These are phyloP conservation scores for Cavia aperea DNA, from an alignment of 2,113 vertebrate species.

Conservation along the genomic window DNA sequence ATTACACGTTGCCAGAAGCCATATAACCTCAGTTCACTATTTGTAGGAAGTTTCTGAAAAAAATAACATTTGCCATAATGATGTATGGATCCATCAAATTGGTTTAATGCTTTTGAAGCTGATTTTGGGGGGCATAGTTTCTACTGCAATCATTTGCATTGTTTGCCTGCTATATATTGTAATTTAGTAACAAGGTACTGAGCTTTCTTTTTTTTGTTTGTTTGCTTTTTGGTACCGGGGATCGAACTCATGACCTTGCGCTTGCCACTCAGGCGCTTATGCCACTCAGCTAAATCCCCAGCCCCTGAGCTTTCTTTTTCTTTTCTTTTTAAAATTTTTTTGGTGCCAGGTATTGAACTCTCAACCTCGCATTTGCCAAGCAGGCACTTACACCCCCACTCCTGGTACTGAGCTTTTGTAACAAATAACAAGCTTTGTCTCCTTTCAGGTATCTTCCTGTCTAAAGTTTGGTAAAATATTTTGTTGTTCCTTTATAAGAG, in stretches of 20 bases:
- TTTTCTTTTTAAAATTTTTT: too few species aligned
- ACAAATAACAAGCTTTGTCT: neutral
- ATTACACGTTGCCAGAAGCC: neutral
- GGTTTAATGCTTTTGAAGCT: neutral
- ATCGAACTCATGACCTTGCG: too few species aligned
- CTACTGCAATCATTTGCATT: neutral
- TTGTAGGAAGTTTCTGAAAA: neutral
- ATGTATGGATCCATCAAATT: neutral
- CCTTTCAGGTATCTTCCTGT: neutral
- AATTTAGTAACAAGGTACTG: neutral
- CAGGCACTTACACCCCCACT: too few species aligned
- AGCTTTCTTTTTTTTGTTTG: neutral
- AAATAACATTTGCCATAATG: neutral
- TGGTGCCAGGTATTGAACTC: too few species aligned
- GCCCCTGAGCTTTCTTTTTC: too few species aligned
- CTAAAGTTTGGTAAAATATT: conserved; percentile 2
- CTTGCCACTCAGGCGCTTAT: too few species aligned
- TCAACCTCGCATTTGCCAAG: too few species aligned
- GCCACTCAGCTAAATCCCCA: too few species aligned
- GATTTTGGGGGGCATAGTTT: neutral
- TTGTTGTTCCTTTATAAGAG: neutral
- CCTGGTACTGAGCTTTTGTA: neutral
- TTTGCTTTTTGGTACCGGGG: too few species aligned
- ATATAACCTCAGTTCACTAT: neutral
- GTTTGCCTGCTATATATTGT: neutral